phyloP scores from a whole-genome alignment of 2,113 vertebrate species.

The Eulacestoma nigropectus region DNA sequence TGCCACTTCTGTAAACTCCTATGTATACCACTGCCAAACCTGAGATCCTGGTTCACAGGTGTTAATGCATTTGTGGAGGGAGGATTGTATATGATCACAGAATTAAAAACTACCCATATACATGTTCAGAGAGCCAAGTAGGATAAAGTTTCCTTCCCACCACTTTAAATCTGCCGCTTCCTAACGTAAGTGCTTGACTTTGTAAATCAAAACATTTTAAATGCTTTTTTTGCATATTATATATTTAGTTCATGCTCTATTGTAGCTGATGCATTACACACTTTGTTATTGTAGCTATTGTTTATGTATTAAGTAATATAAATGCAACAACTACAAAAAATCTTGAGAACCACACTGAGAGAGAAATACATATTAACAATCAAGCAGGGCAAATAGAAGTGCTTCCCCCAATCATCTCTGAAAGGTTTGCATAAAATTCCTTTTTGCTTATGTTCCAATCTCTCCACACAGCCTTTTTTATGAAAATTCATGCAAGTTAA shows the following conservation, averaged over 20 bases:
- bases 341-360: neutral
- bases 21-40: neutral
- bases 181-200: neutral
- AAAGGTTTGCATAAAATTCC: slow-evolving; percentile 19
- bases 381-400: slow-evolving; percentile 1
- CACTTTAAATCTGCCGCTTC: neutral
- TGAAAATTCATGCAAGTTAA: slow-evolving; percentile 45
- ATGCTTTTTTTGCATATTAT: neutral
- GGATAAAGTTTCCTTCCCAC: neutral
- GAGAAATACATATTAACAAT: slow-evolving; percentile 15
- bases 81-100: neutral
- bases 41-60: neutral
- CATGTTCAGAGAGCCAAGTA: neutral
- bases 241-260: neutral
- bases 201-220: neutral
- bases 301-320: slow-evolving; percentile 25
- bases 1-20: neutral
- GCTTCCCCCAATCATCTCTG: neutral
- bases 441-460: slow-evolving; percentile 15
- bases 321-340: slow-evolving; percentile 27
- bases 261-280: neutral
- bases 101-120: neutral
- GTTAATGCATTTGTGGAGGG: neutral
- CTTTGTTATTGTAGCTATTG: neutral
- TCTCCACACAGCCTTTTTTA: slow-evolving; percentile 15